These are phyloP conservation scores for Melanotaenia duboulayi DNA, from an alignment of 2,113 vertebrate species.

Conservation along the genomic window DNA sequence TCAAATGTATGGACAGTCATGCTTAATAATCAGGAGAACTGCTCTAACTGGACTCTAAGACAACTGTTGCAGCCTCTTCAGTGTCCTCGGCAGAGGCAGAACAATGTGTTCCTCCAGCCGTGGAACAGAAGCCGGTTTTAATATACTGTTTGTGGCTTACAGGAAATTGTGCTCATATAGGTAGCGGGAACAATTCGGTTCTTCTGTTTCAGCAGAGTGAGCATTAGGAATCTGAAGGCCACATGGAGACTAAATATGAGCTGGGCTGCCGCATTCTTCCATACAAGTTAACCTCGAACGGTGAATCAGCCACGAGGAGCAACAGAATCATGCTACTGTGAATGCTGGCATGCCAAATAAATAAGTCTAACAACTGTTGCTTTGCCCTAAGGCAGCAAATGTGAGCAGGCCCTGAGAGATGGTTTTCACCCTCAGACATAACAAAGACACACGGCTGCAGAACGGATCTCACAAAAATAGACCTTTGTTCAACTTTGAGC, in stretches of 20 bases:
- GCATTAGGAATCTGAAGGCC: constrained; percentile 13
- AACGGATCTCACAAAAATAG: constrained; percentile 51
- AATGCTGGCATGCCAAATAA: background rate
- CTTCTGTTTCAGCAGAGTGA: background rate
- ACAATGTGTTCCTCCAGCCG: background rate
- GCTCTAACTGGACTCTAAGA: background rate
- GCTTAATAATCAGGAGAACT: too few relatives aligned
- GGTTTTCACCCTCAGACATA: constrained; percentile 32
- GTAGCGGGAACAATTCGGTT: background rate
- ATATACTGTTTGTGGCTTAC: background rate
- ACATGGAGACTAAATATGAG: background rate
- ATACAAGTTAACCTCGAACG: constrained; percentile 2
- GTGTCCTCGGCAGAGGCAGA: background rate
- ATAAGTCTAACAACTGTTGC: too few relatives aligned
- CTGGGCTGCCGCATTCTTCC: constrained; percentile 25
- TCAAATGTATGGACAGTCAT: too few relatives aligned
- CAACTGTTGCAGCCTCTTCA: background rate
- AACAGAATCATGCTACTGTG: background rate
- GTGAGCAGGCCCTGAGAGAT: background rate
- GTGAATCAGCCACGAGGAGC: background rate
- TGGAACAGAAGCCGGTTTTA: constrained; percentile 5
- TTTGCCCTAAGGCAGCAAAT: too few relatives aligned
- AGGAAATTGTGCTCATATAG: constrained; percentile 43
- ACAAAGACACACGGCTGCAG: constrained; percentile 34
- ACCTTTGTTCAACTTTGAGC: constrained; percentile 49